Conservation (phyloP, 2,888 invertebrate species). For the Flexamia atlantica region DNA sequence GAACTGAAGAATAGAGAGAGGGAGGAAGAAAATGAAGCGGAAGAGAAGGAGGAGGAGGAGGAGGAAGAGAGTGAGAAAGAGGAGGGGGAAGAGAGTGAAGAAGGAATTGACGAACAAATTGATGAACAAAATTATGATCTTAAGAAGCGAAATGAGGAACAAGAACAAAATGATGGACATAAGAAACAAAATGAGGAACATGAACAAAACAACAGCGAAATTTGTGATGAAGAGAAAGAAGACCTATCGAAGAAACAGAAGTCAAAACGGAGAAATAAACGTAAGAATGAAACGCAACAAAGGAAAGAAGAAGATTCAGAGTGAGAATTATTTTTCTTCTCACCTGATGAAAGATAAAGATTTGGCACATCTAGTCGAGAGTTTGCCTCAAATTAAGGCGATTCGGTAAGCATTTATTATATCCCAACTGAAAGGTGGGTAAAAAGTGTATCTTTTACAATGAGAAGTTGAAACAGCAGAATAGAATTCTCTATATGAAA, state of each 20-base stretch:
- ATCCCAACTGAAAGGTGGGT: no score
- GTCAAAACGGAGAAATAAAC: not conserved
- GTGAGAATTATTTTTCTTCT: not conserved
- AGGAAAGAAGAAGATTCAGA: slow-evolving; percentile 13
- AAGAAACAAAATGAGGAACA: no score
- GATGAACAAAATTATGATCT: not conserved
- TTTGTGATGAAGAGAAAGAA: no score
- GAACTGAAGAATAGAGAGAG: not conserved
- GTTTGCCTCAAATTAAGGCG: slow-evolving; percentile 17
- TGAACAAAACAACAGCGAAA: no score
- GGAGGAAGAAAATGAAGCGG: not conserved
- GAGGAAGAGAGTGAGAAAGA: slow-evolving; percentile 10
- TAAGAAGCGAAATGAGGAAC: no score
- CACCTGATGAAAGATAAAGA: not conserved
- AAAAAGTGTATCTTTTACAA: no score
- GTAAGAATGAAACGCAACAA: slow-evolving; percentile 16
- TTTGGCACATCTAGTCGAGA: slow-evolving; percentile 14
- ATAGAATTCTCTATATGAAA: no score
- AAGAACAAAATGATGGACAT: no score
- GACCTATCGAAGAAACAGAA: not conserved
- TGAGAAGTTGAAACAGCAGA: no score
- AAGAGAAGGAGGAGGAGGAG: not conserved
- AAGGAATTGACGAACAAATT: not conserved
- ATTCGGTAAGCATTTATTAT: slow-evolving; percentile 1
- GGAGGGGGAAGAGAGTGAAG: slow-evolving; percentile 2